phyloP scores from a whole-genome alignment of 1,140 invertebrate genomes.

The Drosophila nikananu region DNA sequence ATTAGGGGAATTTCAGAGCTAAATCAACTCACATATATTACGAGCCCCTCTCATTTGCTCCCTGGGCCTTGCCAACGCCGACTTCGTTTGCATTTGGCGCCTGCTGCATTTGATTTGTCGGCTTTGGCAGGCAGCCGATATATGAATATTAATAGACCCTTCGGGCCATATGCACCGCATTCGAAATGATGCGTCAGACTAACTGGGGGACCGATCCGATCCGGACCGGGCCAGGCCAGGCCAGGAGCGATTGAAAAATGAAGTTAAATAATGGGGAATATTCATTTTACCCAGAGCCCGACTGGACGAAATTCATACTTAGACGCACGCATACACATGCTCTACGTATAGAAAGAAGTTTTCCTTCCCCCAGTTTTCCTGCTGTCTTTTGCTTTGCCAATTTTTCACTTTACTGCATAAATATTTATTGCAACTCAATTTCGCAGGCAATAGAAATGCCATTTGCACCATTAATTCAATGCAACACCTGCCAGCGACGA shows the following conservation, averaged over 20 bases:
- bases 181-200: constrained; percentile 30
- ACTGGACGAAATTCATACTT: constrained; percentile 53
- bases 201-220: constrained; percentile 2
- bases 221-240: constrained; percentile 1
- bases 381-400: constrained; percentile 74
- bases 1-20: background rate
- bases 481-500: constrained; percentile 80
- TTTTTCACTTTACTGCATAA: constrained; percentile 83
- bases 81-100: constrained; percentile 64
- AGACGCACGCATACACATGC: constrained; percentile 14
- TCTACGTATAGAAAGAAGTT: background rate
- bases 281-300: constrained; percentile 71
- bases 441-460: constrained; percentile 82
- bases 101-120: constrained; percentile 78
- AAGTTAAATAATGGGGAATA: constrained; percentile 74
- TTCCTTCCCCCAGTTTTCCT: background rate
- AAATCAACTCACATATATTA: constrained; percentile 7
- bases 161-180: constrained; percentile 37
- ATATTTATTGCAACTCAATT: constrained; percentile 84
- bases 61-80: background rate
- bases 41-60: constrained; percentile 16
- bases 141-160: constrained; percentile 79
- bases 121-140: constrained; percentile 59
- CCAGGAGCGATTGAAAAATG: constrained; percentile 45
- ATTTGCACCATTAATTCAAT: constrained; percentile 84